A percentile compares a stretch with the other conserved stretches of the same genome.
These are phyloP conservation scores for Zosterops hypoxanthus DNA, from an alignment of 2,113 vertebrate species.

Conservation along the genomic window DNA sequence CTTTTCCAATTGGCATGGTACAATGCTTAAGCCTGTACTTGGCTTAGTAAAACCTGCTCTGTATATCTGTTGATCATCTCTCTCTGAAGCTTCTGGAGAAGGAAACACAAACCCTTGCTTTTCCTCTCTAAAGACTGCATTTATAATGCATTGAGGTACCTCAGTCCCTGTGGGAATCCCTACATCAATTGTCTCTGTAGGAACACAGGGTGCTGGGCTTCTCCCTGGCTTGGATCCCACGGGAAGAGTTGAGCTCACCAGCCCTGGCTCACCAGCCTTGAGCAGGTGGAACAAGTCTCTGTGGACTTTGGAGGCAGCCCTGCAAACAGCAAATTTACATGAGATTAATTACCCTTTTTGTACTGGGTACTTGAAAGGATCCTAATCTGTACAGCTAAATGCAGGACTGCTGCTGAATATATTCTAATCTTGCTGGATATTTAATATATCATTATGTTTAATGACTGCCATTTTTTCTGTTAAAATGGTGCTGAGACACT, in stretches of 20 bases:
- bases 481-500: background rate
- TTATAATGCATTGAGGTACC: background rate
- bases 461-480: background rate
- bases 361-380: background rate
- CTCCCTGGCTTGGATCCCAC: background rate
- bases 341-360: background rate
- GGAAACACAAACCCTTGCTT: background rate
- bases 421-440: background rate
- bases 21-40: background rate
- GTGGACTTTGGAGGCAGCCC: background rate
- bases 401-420: background rate
- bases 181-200: background rate
- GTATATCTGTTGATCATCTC: background rate
- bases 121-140: background rate
- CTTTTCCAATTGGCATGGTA: background rate
- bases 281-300: background rate
- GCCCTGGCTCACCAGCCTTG: background rate
- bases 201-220: background rate
- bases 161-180: background rate
- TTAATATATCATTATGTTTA: background rate
- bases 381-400: background rate
- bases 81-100: background rate
- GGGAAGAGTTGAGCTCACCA: background rate
- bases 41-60: background rate
- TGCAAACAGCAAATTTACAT: background rate